A percentile compares a stretch with the other conserved stretches of the same genome.
Conservation (phyloP, 1,140 invertebrate species). For the Drosophila aff. region DNA sequence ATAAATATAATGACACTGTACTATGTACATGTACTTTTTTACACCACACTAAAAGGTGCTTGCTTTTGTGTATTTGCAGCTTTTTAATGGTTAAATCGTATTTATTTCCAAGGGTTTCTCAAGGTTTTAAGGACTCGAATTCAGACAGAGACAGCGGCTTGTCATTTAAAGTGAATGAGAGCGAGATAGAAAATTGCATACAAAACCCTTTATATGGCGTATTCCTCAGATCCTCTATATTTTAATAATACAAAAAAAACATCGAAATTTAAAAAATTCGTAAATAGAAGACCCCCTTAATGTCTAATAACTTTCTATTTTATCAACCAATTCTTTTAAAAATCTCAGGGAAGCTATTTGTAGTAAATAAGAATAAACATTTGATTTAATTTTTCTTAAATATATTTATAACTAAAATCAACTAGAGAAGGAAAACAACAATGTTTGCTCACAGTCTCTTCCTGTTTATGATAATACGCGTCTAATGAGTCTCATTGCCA, state of each 20-base stretch:
- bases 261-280: no score
- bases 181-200: neutral
- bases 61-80: neutral
- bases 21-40: constrained; percentile 31
- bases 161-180: neutral
- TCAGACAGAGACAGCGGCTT: neutral
- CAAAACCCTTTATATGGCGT: no score
- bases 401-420: neutral
- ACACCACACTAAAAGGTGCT: neutral
- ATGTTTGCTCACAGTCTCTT: constrained; percentile 10
- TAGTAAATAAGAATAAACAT: neutral
- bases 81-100: neutral
- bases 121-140: neutral
- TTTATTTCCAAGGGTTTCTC: neutral
- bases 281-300: no score
- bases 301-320: neutral
- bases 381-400: neutral
- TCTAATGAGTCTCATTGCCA: constrained; percentile 29
- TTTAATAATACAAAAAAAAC: no score
- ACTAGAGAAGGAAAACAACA: neutral
- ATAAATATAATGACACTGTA: constrained; percentile 20
- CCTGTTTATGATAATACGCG: constrained; percentile 17
- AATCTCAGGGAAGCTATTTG: neutral
- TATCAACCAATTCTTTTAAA: neutral
- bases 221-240: no score